A percentile compares a stretch with the other conserved stretches of the same genome.
phyloP scores from a whole-genome alignment of 2,113 vertebrate genomes.

The Amphiprion percula region DNA sequence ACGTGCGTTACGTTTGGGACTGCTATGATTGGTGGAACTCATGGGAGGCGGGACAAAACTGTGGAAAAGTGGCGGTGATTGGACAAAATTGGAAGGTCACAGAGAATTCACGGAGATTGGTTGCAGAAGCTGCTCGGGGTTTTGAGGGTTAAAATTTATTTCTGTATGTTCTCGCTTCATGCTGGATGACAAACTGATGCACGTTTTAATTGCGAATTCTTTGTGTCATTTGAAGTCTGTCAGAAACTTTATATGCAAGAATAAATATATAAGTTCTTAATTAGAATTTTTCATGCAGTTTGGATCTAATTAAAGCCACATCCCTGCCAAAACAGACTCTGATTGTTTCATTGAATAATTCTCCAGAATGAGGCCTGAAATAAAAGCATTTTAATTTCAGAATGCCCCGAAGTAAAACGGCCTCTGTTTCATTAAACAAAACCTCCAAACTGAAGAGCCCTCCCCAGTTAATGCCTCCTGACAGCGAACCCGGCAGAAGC shows the following conservation, averaged over 20 bases:
- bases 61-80: no score
- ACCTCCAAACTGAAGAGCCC: slow-evolving; percentile 1
- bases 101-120: no score
- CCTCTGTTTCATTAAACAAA: not conserved
- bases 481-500: slow-evolving; percentile 7
- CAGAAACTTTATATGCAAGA: no score
- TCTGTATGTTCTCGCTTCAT: not conserved
- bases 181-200: not conserved
- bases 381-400: not conserved
- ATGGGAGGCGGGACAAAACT: no score
- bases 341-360: not conserved
- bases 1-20: no score
- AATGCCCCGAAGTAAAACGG: not conserved
- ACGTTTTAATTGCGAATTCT: not conserved
- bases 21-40: no score
- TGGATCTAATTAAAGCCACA: not conserved
- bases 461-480: not conserved
- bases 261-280: not conserved
- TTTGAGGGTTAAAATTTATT: no score
- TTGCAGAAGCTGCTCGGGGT: no score
- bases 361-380: slow-evolving; percentile 3
- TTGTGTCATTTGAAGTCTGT: not conserved
- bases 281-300: not conserved
- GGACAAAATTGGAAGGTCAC: no score
- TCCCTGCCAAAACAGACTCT: not conserved